phyloP scores from a whole-genome alignment of 2,888 invertebrate species.

The Barypeithes pellucidus region DNA sequence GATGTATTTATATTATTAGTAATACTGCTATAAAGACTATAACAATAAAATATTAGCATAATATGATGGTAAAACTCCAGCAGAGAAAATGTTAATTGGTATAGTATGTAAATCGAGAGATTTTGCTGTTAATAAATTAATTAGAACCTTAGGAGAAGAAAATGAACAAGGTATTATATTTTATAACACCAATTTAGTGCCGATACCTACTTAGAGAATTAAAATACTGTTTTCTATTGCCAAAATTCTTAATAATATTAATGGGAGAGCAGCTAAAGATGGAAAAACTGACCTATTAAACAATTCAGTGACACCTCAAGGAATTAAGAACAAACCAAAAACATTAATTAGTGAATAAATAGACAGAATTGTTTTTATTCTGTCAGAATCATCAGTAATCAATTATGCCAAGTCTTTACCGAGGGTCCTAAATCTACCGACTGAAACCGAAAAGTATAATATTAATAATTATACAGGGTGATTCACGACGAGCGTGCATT shows the following conservation, averaged over 20 bases:
- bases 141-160: slow-evolving; percentile 19
- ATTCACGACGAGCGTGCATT: too few species aligned
- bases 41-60: slow-evolving; percentile 26
- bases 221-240: neutral
- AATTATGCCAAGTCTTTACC: too few species aligned
- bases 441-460: too few species aligned
- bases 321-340: too few species aligned
- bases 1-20: neutral
- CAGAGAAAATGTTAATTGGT: neutral
- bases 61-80: slow-evolving; percentile 3
- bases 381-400: too few species aligned
- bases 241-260: neutral
- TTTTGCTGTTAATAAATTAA: slow-evolving; percentile 5
- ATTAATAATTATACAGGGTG: too few species aligned
- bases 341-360: too few species aligned
- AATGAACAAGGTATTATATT: neutral
- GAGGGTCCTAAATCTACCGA: too few species aligned
- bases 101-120: slow-evolving; percentile 17
- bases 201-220: too few species aligned
- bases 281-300: neutral
- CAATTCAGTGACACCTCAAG: too few species aligned
- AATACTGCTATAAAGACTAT: neutral
- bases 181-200: neutral
- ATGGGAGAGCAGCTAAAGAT: neutral
- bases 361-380: too few species aligned